Evolutionary conservation across 2,797 vertebrate species (phyloP).

Genomic region (Cossypha niveicapilla): DNA sequence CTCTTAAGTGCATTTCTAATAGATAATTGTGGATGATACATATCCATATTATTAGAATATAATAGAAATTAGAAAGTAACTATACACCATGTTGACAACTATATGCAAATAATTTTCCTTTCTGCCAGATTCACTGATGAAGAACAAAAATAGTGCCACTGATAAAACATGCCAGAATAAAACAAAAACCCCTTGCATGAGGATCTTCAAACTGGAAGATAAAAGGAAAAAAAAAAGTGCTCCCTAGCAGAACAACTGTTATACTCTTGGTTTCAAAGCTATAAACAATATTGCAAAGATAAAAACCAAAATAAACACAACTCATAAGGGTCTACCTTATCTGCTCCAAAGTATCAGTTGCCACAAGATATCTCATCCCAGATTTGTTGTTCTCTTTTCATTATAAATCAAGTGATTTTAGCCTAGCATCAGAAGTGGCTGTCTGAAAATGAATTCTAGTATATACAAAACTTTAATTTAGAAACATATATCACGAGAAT

Average conservation of each 20-base stretch:
- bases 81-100: not conserved
- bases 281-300: not conserved
- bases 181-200: fast-evolving
- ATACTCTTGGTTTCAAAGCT: not conserved
- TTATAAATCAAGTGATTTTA: not conserved
- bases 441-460: not conserved
- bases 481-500: not conserved
- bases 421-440: not conserved
- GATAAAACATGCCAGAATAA: not conserved
- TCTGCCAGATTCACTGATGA: not conserved
- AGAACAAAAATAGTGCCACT: not conserved
- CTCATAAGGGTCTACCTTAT: not conserved
- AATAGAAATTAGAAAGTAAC: not conserved
- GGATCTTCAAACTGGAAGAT: not conserved
- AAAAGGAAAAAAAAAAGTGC: not conserved
- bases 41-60: not conserved
- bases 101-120: not conserved
- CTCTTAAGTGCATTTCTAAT: not conserved
- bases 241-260: not conserved
- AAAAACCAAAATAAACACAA: not conserved
- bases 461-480: not conserved
- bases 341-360: not conserved
- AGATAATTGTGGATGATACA: not conserved
- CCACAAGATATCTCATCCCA: not conserved
- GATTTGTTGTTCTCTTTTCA: not conserved